Percentiles rank a stretch among this genome's conserved stretches.
Evolutionary conservation across 2,797 vertebrate species (phyloP).

Genomic region (Sebastes hubbsi): DNA sequence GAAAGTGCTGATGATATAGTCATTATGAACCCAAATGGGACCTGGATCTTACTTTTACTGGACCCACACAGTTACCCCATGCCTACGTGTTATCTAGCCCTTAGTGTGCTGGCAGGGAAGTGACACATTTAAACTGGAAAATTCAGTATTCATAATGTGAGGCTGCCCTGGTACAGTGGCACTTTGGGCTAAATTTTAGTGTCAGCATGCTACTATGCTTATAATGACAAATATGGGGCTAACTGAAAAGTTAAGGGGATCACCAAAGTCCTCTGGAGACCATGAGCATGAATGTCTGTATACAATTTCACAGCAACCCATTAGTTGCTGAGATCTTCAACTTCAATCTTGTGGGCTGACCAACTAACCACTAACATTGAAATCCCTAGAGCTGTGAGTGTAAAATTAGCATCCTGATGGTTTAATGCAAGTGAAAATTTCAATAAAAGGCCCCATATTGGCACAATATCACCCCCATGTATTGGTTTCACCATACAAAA

Average conservation of each 20-base stretch:
- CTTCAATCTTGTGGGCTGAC: background rate
- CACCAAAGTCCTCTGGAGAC: background rate
- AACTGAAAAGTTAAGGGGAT: background rate
- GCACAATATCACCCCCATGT: background rate
- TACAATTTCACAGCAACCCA: background rate
- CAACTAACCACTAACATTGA: background rate
- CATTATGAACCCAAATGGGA: background rate
- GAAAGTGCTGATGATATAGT: background rate
- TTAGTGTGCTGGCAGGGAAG: background rate
- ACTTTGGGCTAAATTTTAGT: background rate
- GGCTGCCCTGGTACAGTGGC: background rate
- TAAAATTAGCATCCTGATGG: background rate
- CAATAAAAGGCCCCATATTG: background rate
- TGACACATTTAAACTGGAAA: background rate
- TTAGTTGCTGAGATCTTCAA: background rate
- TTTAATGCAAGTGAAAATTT: background rate
- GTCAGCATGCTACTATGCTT: background rate
- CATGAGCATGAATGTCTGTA: background rate
- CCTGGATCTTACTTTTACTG: no score
- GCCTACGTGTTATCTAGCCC: background rate
- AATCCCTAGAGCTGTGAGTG: background rate
- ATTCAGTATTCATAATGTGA: background rate
- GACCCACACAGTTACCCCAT: no score
- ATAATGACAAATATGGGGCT: background rate
- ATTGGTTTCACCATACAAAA: background rate